phyloP scores from a whole-genome alignment of 64 coral and sea anemone species.

The Pocillopora damicornis region DNA sequence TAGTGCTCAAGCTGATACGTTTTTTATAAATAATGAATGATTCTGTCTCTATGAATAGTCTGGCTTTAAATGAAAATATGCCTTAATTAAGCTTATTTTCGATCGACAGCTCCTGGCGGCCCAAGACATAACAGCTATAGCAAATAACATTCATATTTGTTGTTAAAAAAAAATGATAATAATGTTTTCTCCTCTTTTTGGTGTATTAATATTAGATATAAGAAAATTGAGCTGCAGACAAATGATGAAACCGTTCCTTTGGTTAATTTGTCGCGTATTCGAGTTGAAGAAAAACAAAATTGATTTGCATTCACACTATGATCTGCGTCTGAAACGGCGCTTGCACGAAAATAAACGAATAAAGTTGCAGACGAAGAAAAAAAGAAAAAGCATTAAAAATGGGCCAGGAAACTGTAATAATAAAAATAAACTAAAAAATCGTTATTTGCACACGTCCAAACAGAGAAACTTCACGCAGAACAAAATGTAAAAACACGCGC shows the following conservation, averaged over 20 bases:
- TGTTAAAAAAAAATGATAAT: no score
- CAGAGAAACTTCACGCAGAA: no score
- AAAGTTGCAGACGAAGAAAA: neutral
- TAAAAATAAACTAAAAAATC: no score
- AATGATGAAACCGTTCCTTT: neutral
- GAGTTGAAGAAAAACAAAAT: neutral
- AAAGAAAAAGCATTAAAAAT: neutral
- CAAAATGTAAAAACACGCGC: neutral
- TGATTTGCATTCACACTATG: slow-evolving; percentile 3
- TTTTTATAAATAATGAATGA: no score
- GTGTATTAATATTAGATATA: neutral
- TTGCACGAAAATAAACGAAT: neutral
- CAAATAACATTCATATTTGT: no score
- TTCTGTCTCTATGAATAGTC: no score
- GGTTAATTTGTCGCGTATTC: slow-evolving; percentile 3
- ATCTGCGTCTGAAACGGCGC: neutral
- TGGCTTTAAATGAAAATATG: no score
- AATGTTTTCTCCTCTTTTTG: neutral
- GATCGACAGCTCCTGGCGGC: no score
- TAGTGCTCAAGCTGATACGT: no score
- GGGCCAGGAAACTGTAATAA: neutral
- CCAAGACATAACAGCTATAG: no score
- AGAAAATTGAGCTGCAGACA: neutral
- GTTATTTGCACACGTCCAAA: neutral
- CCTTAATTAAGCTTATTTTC: no score